Conservation (phyloP, 1,140 invertebrate species). For the Magallana angulata region DNA sequence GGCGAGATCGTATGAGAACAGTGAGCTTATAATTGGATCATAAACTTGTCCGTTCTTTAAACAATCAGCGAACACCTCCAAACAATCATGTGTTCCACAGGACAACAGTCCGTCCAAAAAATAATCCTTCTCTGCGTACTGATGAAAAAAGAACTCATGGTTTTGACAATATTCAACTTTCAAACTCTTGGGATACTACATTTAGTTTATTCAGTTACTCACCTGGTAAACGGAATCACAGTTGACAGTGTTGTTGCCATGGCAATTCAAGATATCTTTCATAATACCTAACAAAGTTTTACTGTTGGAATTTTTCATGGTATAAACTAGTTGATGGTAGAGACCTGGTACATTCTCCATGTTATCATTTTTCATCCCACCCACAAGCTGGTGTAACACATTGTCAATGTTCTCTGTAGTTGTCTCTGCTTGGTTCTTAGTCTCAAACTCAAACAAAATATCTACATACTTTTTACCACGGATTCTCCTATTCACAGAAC, state of each 20-base stretch:
- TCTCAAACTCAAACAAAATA: slow-evolving; percentile 43
- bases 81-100: slow-evolving; percentile 49
- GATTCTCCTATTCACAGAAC: slow-evolving; percentile 39
- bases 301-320: slow-evolving; percentile 36
- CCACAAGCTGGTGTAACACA: slow-evolving; percentile 4
- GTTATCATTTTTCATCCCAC: background rate
- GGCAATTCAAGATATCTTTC: slow-evolving; percentile 49
- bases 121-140: slow-evolving; percentile 49
- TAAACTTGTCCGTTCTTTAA: slow-evolving; percentile 38
- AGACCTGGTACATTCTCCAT: slow-evolving; percentile 1
- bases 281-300: slow-evolving; percentile 23
- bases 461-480: slow-evolving; percentile 37
- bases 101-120: slow-evolving; percentile 54
- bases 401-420: slow-evolving; percentile 17
- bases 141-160: too few relatives aligned
- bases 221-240: slow-evolving; percentile 51
- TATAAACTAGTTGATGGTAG: slow-evolving; percentile 35
- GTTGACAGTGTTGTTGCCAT: slow-evolving; percentile 47
- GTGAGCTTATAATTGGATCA: background rate
- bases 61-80: slow-evolving; percentile 43
- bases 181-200: background rate
- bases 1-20: slow-evolving; percentile 53
- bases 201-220: background rate
- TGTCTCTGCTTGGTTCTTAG: background rate
- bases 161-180: background rate